Evolutionary conservation across 2,797 vertebrate genomes (phyloP).

Genomic region (Serranus cabrilla): DNA sequence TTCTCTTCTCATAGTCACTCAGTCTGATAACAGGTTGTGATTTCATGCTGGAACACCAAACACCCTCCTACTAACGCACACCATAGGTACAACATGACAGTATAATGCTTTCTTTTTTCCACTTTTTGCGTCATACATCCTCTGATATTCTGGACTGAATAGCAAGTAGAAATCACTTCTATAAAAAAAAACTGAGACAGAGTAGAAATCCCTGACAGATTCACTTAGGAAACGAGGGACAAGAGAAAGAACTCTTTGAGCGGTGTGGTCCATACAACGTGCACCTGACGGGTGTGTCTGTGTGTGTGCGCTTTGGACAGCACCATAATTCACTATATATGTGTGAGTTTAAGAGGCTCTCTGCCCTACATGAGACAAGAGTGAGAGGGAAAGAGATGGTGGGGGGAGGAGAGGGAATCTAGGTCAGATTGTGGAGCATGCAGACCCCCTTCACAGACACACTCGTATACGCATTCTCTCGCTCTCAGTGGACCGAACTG

Average conservation of each 20-base stretch:
- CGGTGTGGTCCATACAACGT: constrained; percentile 81
- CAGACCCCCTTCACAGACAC: constrained; percentile 52
- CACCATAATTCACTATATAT: constrained; percentile 73
- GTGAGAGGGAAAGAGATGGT: constrained; percentile 33
- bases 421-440: constrained; percentile 78
- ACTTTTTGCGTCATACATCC: constrained; percentile 55
- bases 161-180: constrained; percentile 74
- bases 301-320: constrained; percentile 62
- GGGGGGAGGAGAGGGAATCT: constrained; percentile 62
- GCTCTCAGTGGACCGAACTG: constrained; percentile 51
- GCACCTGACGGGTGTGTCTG: constrained; percentile 68
- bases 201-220: constrained; percentile 84
- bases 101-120: constrained; percentile 61
- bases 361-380: constrained; percentile 66
- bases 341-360: constrained; percentile 69
- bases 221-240: constrained; percentile 68
- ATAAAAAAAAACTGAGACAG: constrained; percentile 61
- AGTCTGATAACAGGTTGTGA: constrained; percentile 78
- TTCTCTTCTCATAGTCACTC: constrained; percentile 78
- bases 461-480: constrained; percentile 45
- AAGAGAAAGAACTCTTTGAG: constrained; percentile 68
- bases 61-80: constrained; percentile 77
- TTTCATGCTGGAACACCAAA: constrained; percentile 85
- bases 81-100: constrained; percentile 78
- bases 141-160: constrained; percentile 68